Percentiles rank a stretch among this genome's conserved stretches.
These are phyloP conservation scores for Galeruca laticollis DNA, from an alignment of 2,888 invertebrate species.

Conservation along the genomic window DNA sequence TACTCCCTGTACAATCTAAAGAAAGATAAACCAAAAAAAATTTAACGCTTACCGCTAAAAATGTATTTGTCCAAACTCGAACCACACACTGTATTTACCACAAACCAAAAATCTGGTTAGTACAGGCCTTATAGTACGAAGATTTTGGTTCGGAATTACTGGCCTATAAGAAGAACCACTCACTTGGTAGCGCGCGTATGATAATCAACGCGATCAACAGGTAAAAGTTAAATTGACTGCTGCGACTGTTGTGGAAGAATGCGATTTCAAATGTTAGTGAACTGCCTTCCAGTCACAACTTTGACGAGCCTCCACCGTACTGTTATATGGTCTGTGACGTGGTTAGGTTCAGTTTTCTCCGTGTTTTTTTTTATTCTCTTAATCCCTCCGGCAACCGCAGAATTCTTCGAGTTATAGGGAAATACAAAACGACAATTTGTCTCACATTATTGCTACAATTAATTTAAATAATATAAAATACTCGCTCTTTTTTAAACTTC, in stretches of 20 bases:
- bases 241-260: slow-evolving; percentile 7
- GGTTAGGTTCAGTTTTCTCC: slow-evolving; percentile 8
- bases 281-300: slow-evolving; percentile 43
- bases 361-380: background rate
- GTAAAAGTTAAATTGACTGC: slow-evolving; percentile 15
- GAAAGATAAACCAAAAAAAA: too few species aligned
- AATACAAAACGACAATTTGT: background rate
- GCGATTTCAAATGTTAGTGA: slow-evolving; percentile 44
- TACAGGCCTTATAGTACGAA: too few species aligned
- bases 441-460: too few species aligned
- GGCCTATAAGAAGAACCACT: background rate
- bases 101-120: too few species aligned
- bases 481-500: too few species aligned
- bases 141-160: too few species aligned
- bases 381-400: background rate
- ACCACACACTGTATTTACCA: too few species aligned
- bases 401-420: background rate
- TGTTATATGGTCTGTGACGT: slow-evolving; percentile 24
- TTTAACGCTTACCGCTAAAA: too few species aligned
- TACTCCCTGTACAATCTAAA: too few species aligned
- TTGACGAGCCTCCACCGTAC: slow-evolving; percentile 32
- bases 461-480: too few species aligned
- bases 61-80: too few species aligned
- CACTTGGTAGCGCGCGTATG: background rate
- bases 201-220: slow-evolving; percentile 9